Base-by-base conservation (phyloP, 1,140 invertebrate genomes). In the Globodera rostochiensis region DNA sequence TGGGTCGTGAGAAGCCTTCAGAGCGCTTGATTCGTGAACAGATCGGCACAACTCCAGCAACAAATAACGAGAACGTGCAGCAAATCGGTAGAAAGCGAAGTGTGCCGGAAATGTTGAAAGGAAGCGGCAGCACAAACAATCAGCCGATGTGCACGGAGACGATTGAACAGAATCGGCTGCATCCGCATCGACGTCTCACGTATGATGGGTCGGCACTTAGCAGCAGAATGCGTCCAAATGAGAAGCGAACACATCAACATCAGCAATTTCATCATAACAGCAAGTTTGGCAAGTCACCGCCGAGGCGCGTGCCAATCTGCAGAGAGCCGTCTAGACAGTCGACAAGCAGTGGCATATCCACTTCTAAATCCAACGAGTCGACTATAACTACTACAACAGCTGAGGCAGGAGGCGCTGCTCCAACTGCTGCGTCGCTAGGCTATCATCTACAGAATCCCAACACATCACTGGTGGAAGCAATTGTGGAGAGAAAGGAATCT, bases 31-130 rank as follows among this genome's bases (percentile, higher is more conserved):
- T 64, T 64, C 57, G 57, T 64, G 11, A 64, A 64, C 57, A 64
- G 19, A 64, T 19, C 36, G 19, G 25, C n/a, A 71, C n/a, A 36
- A 71, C 25, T 36, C 36, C 69, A 25, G 19, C 57, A 45, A 36
- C 9, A 71, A 47, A 47, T 21, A 71, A 13, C 36, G 69, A 47
- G 36, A 71, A 25, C 19, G 11, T 64, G 15, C 57, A 15, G 7
- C n/a, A 60, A 19, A 36, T 21, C 47, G 64, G 64, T 15, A 21
- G 77, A 47, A 78, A 78, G 64, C 9, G 77, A 78, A 78, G 77
- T 78, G 77, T 78, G 53, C 77, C 77, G 2, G 77, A 78, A 71
- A 78, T 78, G 76, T 66, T 77, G 25, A 60, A 70, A 13, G 50
- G 66, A 50, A 78, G 45, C 8, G 64, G 66, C 11, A 46, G 9